Evolutionary conservation across 2,888 invertebrate genomes (phyloP).

Genomic region (Drosophila antonietae): DNA sequence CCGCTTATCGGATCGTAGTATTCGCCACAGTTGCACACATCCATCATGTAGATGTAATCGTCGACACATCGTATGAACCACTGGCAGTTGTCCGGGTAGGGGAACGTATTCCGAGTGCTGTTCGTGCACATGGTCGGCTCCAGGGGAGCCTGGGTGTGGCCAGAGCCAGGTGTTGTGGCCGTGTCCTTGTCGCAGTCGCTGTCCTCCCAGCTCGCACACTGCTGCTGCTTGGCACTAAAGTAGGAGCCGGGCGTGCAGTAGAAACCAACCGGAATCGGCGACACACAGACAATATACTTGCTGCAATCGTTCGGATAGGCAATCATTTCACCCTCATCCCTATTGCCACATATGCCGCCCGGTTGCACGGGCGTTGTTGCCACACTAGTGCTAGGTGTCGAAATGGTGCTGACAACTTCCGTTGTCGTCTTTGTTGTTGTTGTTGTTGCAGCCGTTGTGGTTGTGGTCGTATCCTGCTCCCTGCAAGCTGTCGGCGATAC

Average conservation of each 20-base stretch:
- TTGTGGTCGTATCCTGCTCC: slow-evolving; percentile 25
- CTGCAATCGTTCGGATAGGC: slow-evolving; percentile 70
- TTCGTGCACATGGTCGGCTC: slow-evolving; percentile 69
- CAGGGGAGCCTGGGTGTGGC: slow-evolving; percentile 33
- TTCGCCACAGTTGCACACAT: slow-evolving; percentile 62
- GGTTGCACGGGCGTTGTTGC: slow-evolving; percentile 29
- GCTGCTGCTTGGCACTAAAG: slow-evolving; percentile 55
- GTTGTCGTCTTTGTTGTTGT: slow-evolving; percentile 42
- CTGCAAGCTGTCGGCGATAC: slow-evolving; percentile 65
- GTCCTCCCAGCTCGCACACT: slow-evolving; percentile 54
- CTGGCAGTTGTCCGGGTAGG: slow-evolving; percentile 70
- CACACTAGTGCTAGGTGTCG: slow-evolving; percentile 30
- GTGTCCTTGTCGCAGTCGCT: slow-evolving; percentile 60
- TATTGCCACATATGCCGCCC: slow-evolving; percentile 56
- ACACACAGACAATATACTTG: slow-evolving; percentile 75
- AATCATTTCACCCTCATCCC: slow-evolving; percentile 59
- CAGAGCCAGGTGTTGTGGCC: slow-evolving; percentile 51
- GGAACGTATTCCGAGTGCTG: slow-evolving; percentile 56
- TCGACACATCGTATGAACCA: slow-evolving; percentile 71
- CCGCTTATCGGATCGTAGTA: slow-evolving; percentile 69
- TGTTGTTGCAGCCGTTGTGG: slow-evolving; percentile 41
- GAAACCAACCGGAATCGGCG: slow-evolving; percentile 76
- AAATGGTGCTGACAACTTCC: slow-evolving; percentile 18
- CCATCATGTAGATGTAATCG: slow-evolving; percentile 71
- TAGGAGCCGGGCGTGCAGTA: slow-evolving; percentile 60